Evolutionary conservation across 2,888 invertebrate genomes (phyloP), one percentile per base, ranked within the genome.

Genomic region (Zaprionus obscuricornis): DNA sequence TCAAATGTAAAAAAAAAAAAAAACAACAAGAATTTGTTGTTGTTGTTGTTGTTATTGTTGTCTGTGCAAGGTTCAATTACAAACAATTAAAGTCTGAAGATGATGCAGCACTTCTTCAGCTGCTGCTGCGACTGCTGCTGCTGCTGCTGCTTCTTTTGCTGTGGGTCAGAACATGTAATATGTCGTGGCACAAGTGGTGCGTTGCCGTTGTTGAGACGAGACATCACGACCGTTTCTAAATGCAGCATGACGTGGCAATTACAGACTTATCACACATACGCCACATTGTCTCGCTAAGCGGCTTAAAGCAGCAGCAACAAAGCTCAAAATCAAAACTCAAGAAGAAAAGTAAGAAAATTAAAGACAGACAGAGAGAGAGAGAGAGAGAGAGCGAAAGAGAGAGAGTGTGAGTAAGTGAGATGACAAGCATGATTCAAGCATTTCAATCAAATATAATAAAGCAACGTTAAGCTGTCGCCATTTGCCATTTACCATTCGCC

Each of bases 361-460:
- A 37, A 24, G 11, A 43, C 40, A 54, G 33, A 29, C 14, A 43
- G 13, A 10, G 26, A 22, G 26, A 5, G 4, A 39, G 31, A 42
- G 33, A 6, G 2, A 13, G 10, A 11, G 1, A 20, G 16, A 17
- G 34, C 6, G 11, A 14, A 10, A 13, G 24, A 20, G 24, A 31
- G 40, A 58, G 26, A 10, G 33, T 5, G 2, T 13, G 10, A 11
- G 1, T 18, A 11, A 17, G 34, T 5, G 11, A 14, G n/a, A 13
- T 20, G 17, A 24, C 26, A 45, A 58, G 26, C 10, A 22, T 40
- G 45, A 43, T 27, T 59, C 36, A 58, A 26, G 52, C 43, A 60
- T 58, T 75, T 83, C 71, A 82, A 75, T 78, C 66, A 67, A 67
- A 71, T 59, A 66, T 64, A 67, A 69, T 65, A 71, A 75, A 59